A percentile compares a stretch with the other conserved stretches of the same genome.
phyloP scores from a whole-genome alignment of 2,113 vertebrate genomes.

The Phoxinus phoxinus region DNA sequence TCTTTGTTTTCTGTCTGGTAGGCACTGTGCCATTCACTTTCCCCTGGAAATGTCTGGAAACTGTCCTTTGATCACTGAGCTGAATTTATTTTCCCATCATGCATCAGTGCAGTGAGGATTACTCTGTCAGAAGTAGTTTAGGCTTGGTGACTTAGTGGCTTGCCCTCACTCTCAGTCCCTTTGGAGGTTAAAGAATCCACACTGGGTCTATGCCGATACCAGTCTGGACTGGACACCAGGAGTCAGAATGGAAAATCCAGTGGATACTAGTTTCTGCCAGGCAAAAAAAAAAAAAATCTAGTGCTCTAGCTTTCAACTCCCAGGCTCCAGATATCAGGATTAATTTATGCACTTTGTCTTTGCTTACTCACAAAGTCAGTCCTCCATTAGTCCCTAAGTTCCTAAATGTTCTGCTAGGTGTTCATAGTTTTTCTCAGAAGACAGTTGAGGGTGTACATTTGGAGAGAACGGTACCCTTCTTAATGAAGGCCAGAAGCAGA shows the following conservation, averaged over 20 bases:
- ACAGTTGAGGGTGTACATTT: slow-evolving; percentile 52
- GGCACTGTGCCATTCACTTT: slow-evolving; percentile 37
- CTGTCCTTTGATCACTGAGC: slow-evolving; percentile 66
- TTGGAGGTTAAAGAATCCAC: neutral
- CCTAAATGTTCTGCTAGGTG: neutral
- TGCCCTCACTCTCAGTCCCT: slow-evolving; percentile 11
- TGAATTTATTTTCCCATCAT: slow-evolving; percentile 68
- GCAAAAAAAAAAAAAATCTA: neutral
- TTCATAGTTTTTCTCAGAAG: neutral
- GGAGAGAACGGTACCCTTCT: slow-evolving; percentile 51
- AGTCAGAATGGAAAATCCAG: slow-evolving; percentile 2
- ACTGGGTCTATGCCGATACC: slow-evolving; percentile 27
- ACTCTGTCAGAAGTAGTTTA: slow-evolving; percentile 70
- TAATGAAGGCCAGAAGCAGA: slow-evolving; percentile 63
- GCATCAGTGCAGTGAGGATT: slow-evolving; percentile 67
- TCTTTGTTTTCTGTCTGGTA: slow-evolving; percentile 43
- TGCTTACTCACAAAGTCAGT: neutral
- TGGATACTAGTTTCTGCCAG: neutral
- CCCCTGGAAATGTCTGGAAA: slow-evolving; percentile 56
- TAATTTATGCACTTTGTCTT: neutral
- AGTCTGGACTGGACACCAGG: neutral
- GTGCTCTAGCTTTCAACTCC: neutral
- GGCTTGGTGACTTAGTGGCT: slow-evolving; percentile 63
- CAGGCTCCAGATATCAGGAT: neutral
- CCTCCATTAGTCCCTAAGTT: neutral